phyloP scores from a whole-genome alignment of 2,113 vertebrate species.

The Charina bottae region DNA sequence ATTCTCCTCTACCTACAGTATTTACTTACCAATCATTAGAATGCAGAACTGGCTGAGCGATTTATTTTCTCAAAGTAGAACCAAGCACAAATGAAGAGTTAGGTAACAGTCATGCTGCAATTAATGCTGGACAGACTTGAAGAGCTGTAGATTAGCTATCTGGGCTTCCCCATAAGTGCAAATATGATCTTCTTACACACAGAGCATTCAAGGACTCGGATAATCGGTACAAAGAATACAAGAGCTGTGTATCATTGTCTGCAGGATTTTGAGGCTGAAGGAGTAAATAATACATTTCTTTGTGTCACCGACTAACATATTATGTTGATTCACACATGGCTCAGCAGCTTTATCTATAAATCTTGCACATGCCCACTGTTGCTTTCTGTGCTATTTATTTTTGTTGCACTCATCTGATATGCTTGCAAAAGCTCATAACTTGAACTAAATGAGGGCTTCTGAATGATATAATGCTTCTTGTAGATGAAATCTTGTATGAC shows the following conservation, averaged over 20 bases:
- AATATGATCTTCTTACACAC: not conserved
- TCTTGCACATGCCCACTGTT: not conserved
- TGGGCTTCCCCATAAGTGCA: not conserved
- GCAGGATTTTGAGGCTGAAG: not conserved
- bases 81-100: not conserved
- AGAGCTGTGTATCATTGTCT: not conserved
- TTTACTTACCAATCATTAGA: not conserved
- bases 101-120: no score
- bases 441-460: slow-evolving; percentile 22
- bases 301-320: slow-evolving; percentile 4
- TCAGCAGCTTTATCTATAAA: slow-evolving; percentile 18
- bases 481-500: slow-evolving; percentile 12
- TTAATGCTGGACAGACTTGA: not conserved
- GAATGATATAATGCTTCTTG: slow-evolving; percentile 29
- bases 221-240: not conserved
- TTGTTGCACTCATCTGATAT: not conserved
- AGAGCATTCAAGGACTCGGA: not conserved
- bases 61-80: not conserved
- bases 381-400: not conserved
- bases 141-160: not conserved
- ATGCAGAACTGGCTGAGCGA: not conserved
- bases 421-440: slow-evolving; percentile 35
- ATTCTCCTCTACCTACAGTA: not conserved
- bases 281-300: not conserved
- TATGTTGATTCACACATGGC: not conserved